These are phyloP conservation scores for Panthera uncia DNA, from an alignment of 2,113 vertebrate species.

Conservation along the genomic window DNA sequence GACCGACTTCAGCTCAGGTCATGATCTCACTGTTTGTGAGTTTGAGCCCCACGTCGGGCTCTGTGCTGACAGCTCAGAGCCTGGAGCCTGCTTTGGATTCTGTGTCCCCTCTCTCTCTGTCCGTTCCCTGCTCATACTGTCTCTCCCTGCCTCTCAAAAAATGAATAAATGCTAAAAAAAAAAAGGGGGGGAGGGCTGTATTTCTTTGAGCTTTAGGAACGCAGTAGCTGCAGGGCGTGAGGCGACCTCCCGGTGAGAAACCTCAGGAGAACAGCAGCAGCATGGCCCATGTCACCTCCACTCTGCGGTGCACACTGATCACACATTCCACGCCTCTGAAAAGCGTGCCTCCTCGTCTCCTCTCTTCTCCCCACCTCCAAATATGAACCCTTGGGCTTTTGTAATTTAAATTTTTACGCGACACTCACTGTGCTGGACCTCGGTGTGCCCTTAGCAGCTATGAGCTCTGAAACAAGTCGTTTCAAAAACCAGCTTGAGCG, in stretches of 20 bases:
- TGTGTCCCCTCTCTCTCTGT: too few relatives aligned
- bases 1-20: too few relatives aligned
- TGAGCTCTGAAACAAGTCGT: background rate
- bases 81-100: too few relatives aligned
- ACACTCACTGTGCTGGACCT: too few relatives aligned
- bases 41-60: too few relatives aligned
- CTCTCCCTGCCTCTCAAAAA: too few relatives aligned
- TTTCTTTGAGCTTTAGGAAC: background rate
- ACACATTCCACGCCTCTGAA: background rate
- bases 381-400: background rate
- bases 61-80: too few relatives aligned
- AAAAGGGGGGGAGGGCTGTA: background rate
- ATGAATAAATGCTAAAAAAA: background rate
- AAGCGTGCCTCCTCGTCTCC: background rate
- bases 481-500: background rate
- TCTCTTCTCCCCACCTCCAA: background rate
- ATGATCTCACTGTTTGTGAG: too few relatives aligned
- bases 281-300: accelerated
- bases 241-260: background rate
- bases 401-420: background rate
- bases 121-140: too few relatives aligned
- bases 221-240: background rate
- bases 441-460: background rate
- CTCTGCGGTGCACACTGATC: accelerated
- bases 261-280: too few relatives aligned